Evolutionary conservation across 2,113 vertebrate genomes (phyloP).

Genomic region (Mustelus asterias): DNA sequence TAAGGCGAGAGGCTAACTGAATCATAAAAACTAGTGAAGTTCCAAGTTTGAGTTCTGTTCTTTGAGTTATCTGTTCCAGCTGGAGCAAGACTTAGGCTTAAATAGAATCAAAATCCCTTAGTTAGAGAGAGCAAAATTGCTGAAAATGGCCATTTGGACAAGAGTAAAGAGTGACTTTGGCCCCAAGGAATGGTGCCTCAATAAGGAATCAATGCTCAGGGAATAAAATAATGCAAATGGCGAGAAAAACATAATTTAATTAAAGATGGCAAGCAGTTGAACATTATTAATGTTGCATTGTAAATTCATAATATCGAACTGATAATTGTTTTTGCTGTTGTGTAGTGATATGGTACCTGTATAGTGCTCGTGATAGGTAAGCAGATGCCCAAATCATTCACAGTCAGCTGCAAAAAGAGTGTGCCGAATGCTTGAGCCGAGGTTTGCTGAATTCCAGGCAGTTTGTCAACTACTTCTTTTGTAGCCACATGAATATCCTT

Average conservation of each 20-base stretch:
- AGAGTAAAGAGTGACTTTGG: not conserved
- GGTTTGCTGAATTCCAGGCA: constrained; percentile 93
- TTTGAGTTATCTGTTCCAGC: not conserved
- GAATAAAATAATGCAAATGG: not conserved
- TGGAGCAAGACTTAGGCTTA: not conserved
- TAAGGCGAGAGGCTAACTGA: not conserved
- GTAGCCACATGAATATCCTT: constrained; percentile 97
- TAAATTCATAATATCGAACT: not conserved
- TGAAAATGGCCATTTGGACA: not conserved
- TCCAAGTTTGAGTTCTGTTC: not conserved
- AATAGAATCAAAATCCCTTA: not conserved
- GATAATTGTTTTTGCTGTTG: not conserved
- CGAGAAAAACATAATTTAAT: not conserved
- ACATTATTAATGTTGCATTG: not conserved
- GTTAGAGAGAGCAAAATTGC: not conserved
- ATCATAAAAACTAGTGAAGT: not conserved
- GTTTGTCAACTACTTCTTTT: constrained; percentile 94
- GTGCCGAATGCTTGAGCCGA: constrained; percentile 95
- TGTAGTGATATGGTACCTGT: constrained; percentile 63
- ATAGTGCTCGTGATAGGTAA: constrained; percentile 84
- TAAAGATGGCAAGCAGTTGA: not conserved
- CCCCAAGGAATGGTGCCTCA: not conserved
- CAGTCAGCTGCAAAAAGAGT: constrained; percentile 93
- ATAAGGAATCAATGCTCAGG: not conserved
- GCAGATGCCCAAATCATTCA: constrained; percentile 93